Conservation (phyloP, 2,888 invertebrate genomes). For the Lasioglossum vierecki region DNA sequence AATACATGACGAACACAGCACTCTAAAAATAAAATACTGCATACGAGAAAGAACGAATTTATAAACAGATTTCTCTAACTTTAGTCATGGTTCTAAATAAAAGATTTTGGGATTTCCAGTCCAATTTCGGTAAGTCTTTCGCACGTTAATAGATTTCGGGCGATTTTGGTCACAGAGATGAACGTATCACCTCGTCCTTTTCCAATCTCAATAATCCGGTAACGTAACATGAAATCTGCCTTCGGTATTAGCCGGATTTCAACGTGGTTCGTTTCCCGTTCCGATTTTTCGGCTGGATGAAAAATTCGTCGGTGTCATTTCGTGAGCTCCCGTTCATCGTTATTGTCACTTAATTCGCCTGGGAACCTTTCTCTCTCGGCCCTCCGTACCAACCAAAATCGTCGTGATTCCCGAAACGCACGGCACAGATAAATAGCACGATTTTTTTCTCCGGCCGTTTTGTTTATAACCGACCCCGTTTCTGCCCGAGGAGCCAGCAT, state of each 20-base stretch:
- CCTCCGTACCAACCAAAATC: neutral
- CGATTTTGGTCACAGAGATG: neutral
- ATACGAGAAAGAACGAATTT: neutral
- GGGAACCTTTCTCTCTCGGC: conserved; percentile 10
- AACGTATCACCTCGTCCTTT: neutral
- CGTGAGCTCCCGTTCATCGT: conserved; percentile 16
- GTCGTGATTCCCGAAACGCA: conserved; percentile 21
- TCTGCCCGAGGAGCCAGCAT: conserved; percentile 22
- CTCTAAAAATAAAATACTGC: neutral
- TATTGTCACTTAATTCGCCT: conserved; percentile 43
- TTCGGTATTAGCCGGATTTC: neutral
- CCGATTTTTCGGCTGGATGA: conserved; percentile 21
- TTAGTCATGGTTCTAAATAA: neutral
- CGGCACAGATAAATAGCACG: conserved; percentile 21
- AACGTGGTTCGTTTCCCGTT: neutral
- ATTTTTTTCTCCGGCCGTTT: conserved; percentile 27
- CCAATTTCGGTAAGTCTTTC: neutral
- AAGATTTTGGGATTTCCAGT: neutral
- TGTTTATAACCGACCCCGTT: conserved; percentile 46
- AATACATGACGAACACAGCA: too few species aligned
- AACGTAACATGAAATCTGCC: neutral
- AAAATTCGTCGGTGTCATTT: conserved; percentile 24
- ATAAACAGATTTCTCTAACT: neutral
- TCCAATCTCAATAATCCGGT: neutral
- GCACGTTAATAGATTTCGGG: neutral